Conservation (phyloP, 1,140 invertebrate species). For the Hyphantria cunea region DNA sequence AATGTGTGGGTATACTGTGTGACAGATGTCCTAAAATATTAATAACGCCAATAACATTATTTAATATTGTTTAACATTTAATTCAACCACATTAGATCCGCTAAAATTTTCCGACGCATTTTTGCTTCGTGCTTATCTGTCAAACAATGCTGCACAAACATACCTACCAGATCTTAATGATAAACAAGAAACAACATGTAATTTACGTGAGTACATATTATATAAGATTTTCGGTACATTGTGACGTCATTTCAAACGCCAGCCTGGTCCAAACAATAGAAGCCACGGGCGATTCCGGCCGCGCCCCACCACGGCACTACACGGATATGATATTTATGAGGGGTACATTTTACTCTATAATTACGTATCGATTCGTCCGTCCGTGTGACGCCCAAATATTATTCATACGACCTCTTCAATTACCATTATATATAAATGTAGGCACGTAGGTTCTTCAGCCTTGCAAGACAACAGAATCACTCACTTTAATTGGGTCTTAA, state of each 20-base stretch:
- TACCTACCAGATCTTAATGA: background rate
- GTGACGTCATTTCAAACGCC: constrained; percentile 59
- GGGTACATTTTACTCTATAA: constrained; percentile 77
- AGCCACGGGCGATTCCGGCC: constrained; percentile 68
- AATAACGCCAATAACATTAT: too few relatives aligned
- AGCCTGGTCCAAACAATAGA: constrained; percentile 62
- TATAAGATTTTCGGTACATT: constrained; percentile 28
- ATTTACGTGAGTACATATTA: background rate
- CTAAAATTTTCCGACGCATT: too few relatives aligned
- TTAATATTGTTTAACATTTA: too few relatives aligned
- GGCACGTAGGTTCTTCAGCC: constrained; percentile 1
- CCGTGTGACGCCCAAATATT: constrained; percentile 69
- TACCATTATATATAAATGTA: constrained; percentile 39
- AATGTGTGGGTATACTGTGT: too few relatives aligned
- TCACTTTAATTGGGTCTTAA: too few relatives aligned
- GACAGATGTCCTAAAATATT: too few relatives aligned
- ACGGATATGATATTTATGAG: constrained; percentile 77
- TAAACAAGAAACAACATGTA: background rate
- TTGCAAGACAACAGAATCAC: too few relatives aligned
- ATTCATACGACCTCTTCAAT: constrained; percentile 63
- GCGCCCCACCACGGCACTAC: constrained; percentile 52
- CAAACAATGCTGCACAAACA: background rate
- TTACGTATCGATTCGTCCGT: constrained; percentile 73
- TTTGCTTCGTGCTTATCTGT: too few relatives aligned
- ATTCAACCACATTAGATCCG: too few relatives aligned